phyloP scores from a whole-genome alignment of 2,888 invertebrate species.

The Himalopsyche anomala region DNA sequence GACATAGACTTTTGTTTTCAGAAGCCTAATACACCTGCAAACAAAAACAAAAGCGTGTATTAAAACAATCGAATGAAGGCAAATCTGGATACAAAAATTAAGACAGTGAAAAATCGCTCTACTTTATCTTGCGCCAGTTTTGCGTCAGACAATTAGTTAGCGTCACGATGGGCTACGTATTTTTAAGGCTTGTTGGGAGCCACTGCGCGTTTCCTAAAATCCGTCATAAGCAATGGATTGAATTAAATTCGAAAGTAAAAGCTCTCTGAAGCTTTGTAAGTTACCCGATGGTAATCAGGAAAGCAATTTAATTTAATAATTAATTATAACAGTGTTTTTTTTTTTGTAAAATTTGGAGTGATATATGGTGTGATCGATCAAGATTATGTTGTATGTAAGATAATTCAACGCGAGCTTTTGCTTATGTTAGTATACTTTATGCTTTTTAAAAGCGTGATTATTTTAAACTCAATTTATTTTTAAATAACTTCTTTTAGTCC shows the following conservation, averaged over 20 bases:
- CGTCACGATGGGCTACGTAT: slow-evolving; percentile 48
- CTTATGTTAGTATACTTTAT: no score
- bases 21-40: slow-evolving; percentile 27
- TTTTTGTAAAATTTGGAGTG: no score
- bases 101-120: slow-evolving; percentile 56
- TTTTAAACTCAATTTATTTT: no score
- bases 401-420: no score
- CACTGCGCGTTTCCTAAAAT: slow-evolving; percentile 36
- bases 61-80: slow-evolving; percentile 54
- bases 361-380: no score
- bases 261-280: slow-evolving; percentile 27
- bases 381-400: no score
- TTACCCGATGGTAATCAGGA: slow-evolving; percentile 21
- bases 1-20: not conserved
- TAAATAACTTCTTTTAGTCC: no score
- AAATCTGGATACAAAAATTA: slow-evolving; percentile 59
- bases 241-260: slow-evolving; percentile 31
- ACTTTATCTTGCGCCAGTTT: slow-evolving; percentile 55
- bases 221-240: slow-evolving; percentile 34
- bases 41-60: slow-evolving; percentile 39
- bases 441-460: no score
- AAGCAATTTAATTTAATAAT: slow-evolving; percentile 26
- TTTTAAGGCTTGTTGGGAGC: slow-evolving; percentile 34
- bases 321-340: not conserved
- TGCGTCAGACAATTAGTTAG: slow-evolving; percentile 55